phyloP scores from a whole-genome alignment of 2,113 vertebrate genomes.

The Neoarius graeffei region DNA sequence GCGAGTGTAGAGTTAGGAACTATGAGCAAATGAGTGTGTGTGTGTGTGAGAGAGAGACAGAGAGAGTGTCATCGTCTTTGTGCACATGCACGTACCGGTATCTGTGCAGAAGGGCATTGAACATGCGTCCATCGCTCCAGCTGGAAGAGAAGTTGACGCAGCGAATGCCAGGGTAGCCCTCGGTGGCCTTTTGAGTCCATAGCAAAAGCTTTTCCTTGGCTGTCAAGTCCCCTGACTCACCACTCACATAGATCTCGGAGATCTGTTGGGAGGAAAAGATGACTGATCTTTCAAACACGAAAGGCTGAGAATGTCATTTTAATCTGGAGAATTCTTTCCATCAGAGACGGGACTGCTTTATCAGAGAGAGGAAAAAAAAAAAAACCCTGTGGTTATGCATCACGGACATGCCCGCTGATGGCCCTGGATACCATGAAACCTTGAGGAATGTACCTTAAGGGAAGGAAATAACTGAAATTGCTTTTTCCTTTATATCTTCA shows the following conservation, averaged over 20 bases:
- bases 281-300: not conserved
- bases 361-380: not conserved
- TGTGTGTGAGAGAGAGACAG: no score
- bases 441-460: not conserved
- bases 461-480: not conserved
- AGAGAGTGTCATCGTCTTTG: not conserved
- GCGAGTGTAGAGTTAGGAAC: not conserved
- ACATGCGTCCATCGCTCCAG: slow-evolving; percentile 96
- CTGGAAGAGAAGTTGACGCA: slow-evolving; percentile 94
- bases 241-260: slow-evolving; percentile 97
- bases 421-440: not conserved
- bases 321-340: not conserved
- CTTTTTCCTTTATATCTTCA: not conserved
- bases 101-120: slow-evolving; percentile 97
- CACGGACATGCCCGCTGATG: not conserved
- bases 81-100: slow-evolving; percentile 79
- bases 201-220: slow-evolving; percentile 97
- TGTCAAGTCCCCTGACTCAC: slow-evolving; percentile 93
- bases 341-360: not conserved
- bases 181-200: slow-evolving; percentile 93
- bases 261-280: slow-evolving; percentile 75
- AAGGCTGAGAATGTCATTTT: not conserved
- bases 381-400: not conserved
- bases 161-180: slow-evolving; percentile 89
- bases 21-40: no score